A percentile compares a stretch with the other conserved stretches of the same genome.
These are phyloP conservation scores for Sorex maritimensis DNA, from an alignment of 2,797 vertebrate species.

Conservation along the genomic window DNA sequence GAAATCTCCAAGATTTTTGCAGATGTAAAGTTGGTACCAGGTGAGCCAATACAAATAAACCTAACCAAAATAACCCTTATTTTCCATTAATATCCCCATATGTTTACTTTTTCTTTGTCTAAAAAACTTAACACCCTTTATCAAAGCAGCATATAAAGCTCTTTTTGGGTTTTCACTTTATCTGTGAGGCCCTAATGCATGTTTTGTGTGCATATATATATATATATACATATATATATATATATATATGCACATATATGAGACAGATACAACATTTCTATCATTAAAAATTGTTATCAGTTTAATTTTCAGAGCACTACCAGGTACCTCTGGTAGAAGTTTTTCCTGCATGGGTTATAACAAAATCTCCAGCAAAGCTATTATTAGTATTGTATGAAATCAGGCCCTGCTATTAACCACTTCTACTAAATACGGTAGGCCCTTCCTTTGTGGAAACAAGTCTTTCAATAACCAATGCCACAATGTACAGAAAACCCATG, in stretches of 20 bases:
- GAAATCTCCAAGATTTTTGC: neutral
- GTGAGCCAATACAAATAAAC: neutral
- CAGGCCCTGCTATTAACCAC: neutral
- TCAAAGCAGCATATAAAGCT: neutral
- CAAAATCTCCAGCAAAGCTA: conserved; percentile 50
- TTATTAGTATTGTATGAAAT: conserved; percentile 35
- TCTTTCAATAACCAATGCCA: neutral
- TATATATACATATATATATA: neutral
- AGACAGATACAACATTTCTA: neutral
- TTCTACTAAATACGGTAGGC: neutral
- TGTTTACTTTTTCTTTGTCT: neutral
- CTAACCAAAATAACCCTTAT: neutral
- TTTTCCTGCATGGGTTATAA: neutral
- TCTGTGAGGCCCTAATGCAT: neutral
- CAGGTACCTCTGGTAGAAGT: neutral
- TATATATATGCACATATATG: neutral
- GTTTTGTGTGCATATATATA: too few species aligned
- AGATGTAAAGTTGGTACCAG: conserved; percentile 6
- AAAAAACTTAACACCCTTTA: too few species aligned
- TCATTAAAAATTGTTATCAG: neutral
- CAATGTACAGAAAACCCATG: neutral
- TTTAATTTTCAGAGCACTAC: neutral
- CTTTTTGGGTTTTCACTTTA: neutral
- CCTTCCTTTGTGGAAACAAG: neutral
- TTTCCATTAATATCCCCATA: neutral